Conservation (phyloP, 2,797 vertebrate genomes). For the Heterohyrax brucei region DNA sequence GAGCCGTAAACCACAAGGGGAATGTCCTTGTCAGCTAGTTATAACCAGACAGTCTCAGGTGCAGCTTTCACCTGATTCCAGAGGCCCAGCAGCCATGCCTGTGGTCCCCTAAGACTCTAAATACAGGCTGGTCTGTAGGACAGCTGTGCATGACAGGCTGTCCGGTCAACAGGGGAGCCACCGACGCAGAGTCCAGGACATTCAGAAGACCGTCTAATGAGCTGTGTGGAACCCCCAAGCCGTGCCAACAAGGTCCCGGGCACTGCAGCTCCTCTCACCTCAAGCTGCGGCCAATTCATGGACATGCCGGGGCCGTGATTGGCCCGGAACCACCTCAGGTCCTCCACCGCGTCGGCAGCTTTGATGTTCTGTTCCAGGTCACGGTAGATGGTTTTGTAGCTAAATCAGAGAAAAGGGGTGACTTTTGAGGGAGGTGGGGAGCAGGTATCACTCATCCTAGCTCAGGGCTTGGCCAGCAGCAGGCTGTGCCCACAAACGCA, state of each 20-base stretch:
- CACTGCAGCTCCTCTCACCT: conserved; percentile 91
- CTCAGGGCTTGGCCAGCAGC: not conserved
- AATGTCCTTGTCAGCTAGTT: not conserved
- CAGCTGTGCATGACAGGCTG: not conserved
- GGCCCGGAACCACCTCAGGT: conserved; percentile 97
- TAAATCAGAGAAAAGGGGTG: conserved; percentile 80
- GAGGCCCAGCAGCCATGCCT: not conserved
- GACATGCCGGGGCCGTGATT: conserved; percentile 98
- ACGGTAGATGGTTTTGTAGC: conserved; percentile 95
- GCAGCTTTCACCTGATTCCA: not conserved
- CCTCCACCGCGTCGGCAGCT: conserved; percentile 95
- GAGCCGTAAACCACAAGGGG: not conserved
- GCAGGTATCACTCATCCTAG: not conserved
- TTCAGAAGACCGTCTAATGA: fast-evolving
- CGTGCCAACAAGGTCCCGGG: fast-evolving
- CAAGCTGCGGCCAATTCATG: conserved; percentile 99
- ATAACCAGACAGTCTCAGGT: fast-evolving
- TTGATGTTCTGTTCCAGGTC: conserved; percentile 96
- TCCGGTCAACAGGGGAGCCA: not conserved
- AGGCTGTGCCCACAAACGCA: not conserved
- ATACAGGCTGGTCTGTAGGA: fast-evolving
- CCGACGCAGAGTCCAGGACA: not conserved
- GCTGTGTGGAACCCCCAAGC: not conserved
- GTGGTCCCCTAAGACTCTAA: fast-evolving
- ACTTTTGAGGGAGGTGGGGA: not conserved